Evolutionary conservation across 2,113 vertebrate species (phyloP).

Genomic region (Micronycteris hirsuta): DNA sequence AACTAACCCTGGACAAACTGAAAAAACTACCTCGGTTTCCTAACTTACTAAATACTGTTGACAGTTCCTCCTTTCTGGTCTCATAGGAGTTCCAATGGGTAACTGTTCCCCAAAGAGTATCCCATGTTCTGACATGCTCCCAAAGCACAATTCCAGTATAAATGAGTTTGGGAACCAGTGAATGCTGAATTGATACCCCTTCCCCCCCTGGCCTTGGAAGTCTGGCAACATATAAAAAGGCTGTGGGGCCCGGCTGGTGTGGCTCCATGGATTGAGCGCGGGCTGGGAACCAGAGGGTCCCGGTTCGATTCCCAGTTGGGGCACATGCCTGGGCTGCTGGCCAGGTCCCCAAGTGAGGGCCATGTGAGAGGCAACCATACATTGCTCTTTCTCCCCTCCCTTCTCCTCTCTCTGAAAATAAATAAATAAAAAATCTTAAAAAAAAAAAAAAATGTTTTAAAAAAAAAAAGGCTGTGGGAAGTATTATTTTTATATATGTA

Average conservation of each 20-base stretch:
- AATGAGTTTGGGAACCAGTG: not conserved
- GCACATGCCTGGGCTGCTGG: too few species aligned
- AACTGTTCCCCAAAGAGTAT: not conserved
- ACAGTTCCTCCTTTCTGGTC: not conserved
- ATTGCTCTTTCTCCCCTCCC: too few species aligned
- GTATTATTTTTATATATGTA: not conserved
- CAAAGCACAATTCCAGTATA: not conserved
- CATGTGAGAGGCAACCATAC: too few species aligned
- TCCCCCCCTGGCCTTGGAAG: not conserved
- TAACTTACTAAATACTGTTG: not conserved
- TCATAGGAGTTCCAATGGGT: not conserved
- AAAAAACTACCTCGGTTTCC: not conserved
- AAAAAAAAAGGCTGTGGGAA: not conserved
- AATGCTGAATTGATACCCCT: not conserved
- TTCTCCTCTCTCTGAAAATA: too few species aligned
- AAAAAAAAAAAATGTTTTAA: too few species aligned
- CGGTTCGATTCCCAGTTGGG: too few species aligned
- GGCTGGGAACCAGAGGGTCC: too few species aligned
- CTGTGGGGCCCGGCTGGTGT: too few species aligned
- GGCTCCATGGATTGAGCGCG: too few species aligned
- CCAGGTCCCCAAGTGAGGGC: too few species aligned
- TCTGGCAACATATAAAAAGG: not conserved
- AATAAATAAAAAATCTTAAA: too few species aligned
- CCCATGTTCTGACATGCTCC: not conserved
- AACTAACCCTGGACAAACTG: not conserved